Evolutionary conservation across 2,888 invertebrate species (phyloP).

Genomic region (Ephialtes manifestator): DNA sequence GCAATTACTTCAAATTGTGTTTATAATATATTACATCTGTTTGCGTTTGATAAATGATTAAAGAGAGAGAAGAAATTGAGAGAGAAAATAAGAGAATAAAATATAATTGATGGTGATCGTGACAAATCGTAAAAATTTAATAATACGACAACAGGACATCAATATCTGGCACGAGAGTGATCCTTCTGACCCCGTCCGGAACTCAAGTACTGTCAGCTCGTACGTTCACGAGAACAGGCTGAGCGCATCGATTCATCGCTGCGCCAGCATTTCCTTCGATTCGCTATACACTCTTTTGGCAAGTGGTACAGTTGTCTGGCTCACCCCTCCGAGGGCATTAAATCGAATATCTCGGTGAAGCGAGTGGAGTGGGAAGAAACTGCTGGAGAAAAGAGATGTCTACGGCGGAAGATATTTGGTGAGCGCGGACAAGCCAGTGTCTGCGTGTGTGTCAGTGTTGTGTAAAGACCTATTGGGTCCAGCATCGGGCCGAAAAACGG

Average conservation of each 20-base stretch:
- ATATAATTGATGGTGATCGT: constrained; percentile 7
- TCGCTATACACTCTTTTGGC: constrained; percentile 54
- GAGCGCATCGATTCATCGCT: constrained; percentile 63
- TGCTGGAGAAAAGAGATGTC: constrained; percentile 58
- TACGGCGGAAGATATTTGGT: constrained; percentile 45
- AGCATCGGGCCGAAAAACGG: constrained; percentile 39
- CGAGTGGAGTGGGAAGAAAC: constrained; percentile 5
- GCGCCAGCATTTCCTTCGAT: constrained; percentile 57
- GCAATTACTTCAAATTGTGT: too few relatives aligned
- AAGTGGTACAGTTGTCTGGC: constrained; percentile 50
- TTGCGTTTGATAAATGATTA: background rate
- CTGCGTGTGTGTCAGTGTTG: constrained; percentile 22
- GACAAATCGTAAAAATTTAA: constrained; percentile 53
- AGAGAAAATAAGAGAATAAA: constrained; percentile 17
- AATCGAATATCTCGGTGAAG: constrained; percentile 47
- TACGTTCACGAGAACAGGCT: constrained; percentile 6
- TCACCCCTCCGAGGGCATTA: constrained; percentile 42
- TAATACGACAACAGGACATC: constrained; percentile 34
- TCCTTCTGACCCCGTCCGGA: constrained; percentile 50
- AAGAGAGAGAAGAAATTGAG: background rate
- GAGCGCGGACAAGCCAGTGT: constrained; percentile 44
- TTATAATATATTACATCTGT: too few relatives aligned
- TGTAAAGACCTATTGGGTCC: constrained; percentile 39
- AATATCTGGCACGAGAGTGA: constrained; percentile 40
- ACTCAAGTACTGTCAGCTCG: constrained; percentile 46